Percentiles rank a stretch among this genome's conserved stretches.
Conservation (phyloP, 2,888 invertebrate species). For the Agelastica alni region DNA sequence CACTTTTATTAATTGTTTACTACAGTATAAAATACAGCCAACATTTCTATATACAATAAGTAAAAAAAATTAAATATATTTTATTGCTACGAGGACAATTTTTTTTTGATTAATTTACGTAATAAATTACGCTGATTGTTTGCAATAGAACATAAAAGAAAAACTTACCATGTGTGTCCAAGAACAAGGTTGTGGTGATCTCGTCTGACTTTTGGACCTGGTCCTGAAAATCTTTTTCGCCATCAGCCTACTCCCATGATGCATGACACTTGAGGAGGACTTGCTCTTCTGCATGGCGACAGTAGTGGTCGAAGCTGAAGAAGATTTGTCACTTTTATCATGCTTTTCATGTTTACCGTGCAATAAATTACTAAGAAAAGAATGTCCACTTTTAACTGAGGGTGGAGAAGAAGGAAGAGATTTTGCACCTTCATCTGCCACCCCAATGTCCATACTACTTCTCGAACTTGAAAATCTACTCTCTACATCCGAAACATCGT, state of each 20-base stretch:
- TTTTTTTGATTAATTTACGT: neutral
- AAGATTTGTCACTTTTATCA: slow-evolving; percentile 41
- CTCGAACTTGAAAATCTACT: slow-evolving; percentile 61
- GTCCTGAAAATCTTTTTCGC: slow-evolving; percentile 85
- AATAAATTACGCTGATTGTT: neutral
- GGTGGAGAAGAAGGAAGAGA: slow-evolving; percentile 57
- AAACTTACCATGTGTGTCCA: slow-evolving; percentile 87
- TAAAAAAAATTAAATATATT: neutral
- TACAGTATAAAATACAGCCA: neutral
- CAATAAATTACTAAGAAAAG: slow-evolving; percentile 67
- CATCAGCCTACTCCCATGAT: slow-evolving; percentile 70
- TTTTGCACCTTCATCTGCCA: slow-evolving; percentile 51
- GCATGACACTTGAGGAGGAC: slow-evolving; percentile 85
- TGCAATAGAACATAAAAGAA: neutral
- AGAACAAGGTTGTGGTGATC: slow-evolving; percentile 64
- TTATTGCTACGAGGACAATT: neutral
- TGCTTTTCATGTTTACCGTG: slow-evolving; percentile 59
- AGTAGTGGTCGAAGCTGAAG: slow-evolving; percentile 55
- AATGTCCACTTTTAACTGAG: slow-evolving; percentile 61
- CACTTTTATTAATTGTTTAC: no score
- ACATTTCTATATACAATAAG: neutral
- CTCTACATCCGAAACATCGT: slow-evolving; percentile 50
- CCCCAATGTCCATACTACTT: slow-evolving; percentile 60
- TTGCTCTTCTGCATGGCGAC: slow-evolving; percentile 87
- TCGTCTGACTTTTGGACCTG: slow-evolving; percentile 80